A percentile compares a stretch with the other conserved stretches of the same genome.
Evolutionary conservation across 2,113 vertebrate species (phyloP).

Genomic region (Proteles cristata): DNA sequence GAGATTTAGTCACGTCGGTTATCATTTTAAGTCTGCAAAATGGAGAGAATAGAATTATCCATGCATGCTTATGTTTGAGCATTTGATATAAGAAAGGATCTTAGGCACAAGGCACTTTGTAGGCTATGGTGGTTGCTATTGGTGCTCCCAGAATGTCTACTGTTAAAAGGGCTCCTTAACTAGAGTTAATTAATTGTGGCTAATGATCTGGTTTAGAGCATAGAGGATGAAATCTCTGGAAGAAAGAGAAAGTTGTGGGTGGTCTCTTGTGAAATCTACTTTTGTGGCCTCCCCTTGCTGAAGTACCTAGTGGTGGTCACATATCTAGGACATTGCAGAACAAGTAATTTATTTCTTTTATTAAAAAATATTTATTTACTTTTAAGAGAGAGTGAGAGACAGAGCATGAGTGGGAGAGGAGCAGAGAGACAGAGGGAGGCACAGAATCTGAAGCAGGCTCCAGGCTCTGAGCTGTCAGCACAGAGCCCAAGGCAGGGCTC

Average conservation of each 20-base stretch:
- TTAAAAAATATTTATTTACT: too few relatives aligned
- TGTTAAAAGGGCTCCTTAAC: not conserved
- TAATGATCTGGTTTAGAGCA: not conserved
- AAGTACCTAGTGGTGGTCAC: not conserved
- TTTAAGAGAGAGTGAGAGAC: too few relatives aligned
- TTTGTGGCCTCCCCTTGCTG: not conserved
- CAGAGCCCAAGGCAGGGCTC: too few relatives aligned
- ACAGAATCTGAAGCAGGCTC: too few relatives aligned
- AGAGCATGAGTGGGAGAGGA: too few relatives aligned
- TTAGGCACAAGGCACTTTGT: not conserved
- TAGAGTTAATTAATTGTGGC: not conserved
- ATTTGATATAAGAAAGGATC: not conserved
- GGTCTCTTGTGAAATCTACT: not conserved
- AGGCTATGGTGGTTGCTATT: too few relatives aligned
- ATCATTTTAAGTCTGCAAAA: not conserved
- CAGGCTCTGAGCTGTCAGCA: too few relatives aligned
- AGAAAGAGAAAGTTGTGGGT: not conserved
- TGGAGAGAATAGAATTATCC: not conserved
- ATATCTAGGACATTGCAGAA: not conserved
- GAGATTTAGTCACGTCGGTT: not conserved
- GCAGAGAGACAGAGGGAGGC: too few relatives aligned
- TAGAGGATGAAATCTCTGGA: not conserved
- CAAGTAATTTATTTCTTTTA: not conserved
- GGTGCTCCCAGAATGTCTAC: not conserved
- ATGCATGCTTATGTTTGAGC: not conserved